Conservation (phyloP, 1,140 invertebrate genomes). For the Cecropterus lyciades region DNA sequence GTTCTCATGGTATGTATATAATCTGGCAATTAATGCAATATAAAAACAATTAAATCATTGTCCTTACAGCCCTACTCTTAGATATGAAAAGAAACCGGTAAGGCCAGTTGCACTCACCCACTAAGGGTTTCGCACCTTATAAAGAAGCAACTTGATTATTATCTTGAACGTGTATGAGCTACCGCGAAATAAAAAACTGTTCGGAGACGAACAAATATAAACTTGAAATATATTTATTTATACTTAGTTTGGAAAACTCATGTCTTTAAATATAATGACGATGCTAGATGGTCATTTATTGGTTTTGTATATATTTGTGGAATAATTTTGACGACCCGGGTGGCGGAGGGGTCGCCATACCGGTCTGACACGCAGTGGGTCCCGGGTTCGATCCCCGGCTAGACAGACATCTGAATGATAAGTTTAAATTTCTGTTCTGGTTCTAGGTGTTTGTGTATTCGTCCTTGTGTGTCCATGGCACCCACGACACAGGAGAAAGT, state of each 20-base stretch:
- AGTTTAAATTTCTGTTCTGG: too few species aligned
- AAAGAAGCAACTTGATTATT: conserved; percentile 36
- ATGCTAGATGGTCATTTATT: too few species aligned
- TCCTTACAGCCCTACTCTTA: conserved; percentile 25
- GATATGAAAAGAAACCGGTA: conserved; percentile 25
- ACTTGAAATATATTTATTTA: conserved; percentile 3
- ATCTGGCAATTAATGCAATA: conserved; percentile 10
- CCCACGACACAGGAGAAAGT: too few species aligned
- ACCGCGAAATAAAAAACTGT: conserved; percentile 33
- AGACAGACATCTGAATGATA: too few species aligned
- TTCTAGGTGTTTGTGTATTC: too few species aligned
- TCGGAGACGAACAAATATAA: conserved; percentile 23
- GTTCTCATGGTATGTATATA: neutral
- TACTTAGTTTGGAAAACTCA: conserved; percentile 25
- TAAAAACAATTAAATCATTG: conserved; percentile 14
- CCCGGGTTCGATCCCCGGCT: too few species aligned
- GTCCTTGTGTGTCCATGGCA: too few species aligned
- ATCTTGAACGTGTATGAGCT: conserved; percentile 35
- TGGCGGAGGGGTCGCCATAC: too few species aligned
- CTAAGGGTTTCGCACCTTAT: conserved; percentile 35
- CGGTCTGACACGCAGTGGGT: too few species aligned
- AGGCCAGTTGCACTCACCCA: conserved; percentile 28
- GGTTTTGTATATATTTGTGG: too few species aligned
- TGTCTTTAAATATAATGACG: neutral
- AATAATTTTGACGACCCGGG: too few species aligned